Conservation (phyloP, 2,888 invertebrate genomes). For the Halocaridina rubra region DNA sequence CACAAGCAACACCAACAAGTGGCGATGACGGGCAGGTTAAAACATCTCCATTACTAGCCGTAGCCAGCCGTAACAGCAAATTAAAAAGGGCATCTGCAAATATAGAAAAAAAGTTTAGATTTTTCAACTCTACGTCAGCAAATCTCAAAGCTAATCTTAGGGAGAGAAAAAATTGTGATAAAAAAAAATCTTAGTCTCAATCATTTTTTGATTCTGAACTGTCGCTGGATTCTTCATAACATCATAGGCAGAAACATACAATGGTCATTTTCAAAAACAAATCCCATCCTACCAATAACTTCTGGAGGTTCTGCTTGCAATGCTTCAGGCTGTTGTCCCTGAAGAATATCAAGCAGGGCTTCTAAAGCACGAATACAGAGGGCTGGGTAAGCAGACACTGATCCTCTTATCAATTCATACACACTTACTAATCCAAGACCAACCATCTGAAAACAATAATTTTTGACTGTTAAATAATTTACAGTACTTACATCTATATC, state of each 20-base stretch:
- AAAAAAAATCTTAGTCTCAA: no score
- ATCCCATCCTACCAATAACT: constrained; percentile 77
- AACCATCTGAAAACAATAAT: constrained; percentile 67
- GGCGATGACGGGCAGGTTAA: constrained; percentile 67
- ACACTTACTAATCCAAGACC: constrained; percentile 76
- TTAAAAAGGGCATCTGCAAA: constrained; percentile 84
- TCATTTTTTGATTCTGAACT: no score
- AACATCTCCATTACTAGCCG: constrained; percentile 69
- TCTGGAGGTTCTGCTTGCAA: constrained; percentile 83
- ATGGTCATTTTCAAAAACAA: no score
- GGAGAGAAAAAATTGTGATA: no score
- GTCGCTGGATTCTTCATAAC: no score
- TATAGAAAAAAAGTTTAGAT: constrained; percentile 65
- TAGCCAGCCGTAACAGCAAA: constrained; percentile 84
- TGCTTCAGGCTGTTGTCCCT: constrained; percentile 89
- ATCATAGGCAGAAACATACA: no score
- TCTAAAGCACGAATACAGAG: constrained; percentile 89
- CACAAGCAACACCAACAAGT: constrained; percentile 84
- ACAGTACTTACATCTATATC: no score
- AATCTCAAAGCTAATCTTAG: no score
- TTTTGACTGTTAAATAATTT: no score
- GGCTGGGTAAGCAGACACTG: constrained; percentile 82
- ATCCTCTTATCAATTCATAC: constrained; percentile 90
- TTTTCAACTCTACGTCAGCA: no score
- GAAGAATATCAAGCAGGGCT: constrained; percentile 89